Conservation (phyloP, 2,888 invertebrate species). For the Mythimna lalbum region DNA sequence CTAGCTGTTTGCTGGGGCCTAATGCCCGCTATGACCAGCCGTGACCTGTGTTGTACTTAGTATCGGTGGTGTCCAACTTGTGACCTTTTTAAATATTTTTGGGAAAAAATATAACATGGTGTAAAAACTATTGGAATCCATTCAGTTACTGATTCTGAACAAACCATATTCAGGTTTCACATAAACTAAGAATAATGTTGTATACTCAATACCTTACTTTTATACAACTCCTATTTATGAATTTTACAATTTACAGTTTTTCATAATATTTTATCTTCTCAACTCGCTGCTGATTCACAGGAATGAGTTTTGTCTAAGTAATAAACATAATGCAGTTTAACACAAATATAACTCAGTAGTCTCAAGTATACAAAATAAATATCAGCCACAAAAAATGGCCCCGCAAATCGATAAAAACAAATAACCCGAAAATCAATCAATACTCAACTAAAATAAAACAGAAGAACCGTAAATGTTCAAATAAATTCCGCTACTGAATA, state of each 20-base stretch:
- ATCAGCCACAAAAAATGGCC: conserved; percentile 40
- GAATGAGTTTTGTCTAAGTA: neutral
- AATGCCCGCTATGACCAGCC: too few species aligned
- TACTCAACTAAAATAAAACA: conserved; percentile 62
- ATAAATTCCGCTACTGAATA: conserved; percentile 61
- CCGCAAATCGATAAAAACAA: conserved; percentile 56
- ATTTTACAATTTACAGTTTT: neutral
- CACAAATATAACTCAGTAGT: conserved; percentile 8
- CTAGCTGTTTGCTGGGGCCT: too few species aligned
- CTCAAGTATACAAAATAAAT: conserved; percentile 18
- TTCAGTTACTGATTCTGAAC: too few species aligned
- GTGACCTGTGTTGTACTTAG: too few species aligned
- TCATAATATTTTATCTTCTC: neutral
- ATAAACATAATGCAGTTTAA: conserved; percentile 9
- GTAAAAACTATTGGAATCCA: too few species aligned
- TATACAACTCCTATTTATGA: neutral
- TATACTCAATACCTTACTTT: too few species aligned
- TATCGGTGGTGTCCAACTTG: too few species aligned
- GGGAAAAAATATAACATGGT: too few species aligned
- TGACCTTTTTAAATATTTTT: too few species aligned
- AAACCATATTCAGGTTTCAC: too few species aligned
- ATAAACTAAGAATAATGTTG: too few species aligned
- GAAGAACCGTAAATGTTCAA: conserved; percentile 56
- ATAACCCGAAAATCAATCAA: conserved; percentile 63
- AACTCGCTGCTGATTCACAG: neutral